These are phyloP conservation scores for Helicoverpa armigera DNA, from an alignment of 1,140 invertebrate species.

Conservation along the genomic window DNA sequence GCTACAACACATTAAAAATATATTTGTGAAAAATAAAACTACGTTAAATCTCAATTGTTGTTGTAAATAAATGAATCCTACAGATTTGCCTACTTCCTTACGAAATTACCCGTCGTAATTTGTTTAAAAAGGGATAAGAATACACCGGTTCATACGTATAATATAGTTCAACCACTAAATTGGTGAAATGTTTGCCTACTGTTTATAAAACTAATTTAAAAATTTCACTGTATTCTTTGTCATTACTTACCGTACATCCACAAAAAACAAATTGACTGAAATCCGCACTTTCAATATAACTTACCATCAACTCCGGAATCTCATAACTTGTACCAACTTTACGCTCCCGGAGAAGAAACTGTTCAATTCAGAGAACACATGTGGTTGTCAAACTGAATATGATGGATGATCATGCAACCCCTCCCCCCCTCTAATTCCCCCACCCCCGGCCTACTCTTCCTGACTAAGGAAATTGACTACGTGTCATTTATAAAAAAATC, in stretches of 20 bases:
- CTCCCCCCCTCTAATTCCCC: slow-evolving; percentile 31
- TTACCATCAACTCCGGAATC: background rate
- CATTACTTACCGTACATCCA: background rate
- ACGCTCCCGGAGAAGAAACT: slow-evolving; percentile 50
- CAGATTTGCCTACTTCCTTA: no score
- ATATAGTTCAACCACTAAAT: no score
- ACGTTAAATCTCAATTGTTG: no score
- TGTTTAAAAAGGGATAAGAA: no score
- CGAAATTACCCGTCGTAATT: no score
- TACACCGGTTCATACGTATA: no score
- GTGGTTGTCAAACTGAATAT: slow-evolving; percentile 67
- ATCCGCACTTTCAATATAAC: background rate
- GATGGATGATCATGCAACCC: slow-evolving; percentile 58
- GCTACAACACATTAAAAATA: no score
- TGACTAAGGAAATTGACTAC: slow-evolving; percentile 41
- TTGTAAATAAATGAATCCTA: no score
- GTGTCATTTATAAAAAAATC: slow-evolving; percentile 45
- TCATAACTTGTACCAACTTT: slow-evolving; percentile 46
- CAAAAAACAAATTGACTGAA: background rate
- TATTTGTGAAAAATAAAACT: no score
- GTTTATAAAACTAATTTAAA: no score
- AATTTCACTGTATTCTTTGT: no score
- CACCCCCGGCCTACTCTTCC: slow-evolving; percentile 22
- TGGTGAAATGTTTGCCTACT: no score
- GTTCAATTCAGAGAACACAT: slow-evolving; percentile 67